Percentiles rank a stretch among this genome's conserved stretches.
These are phyloP conservation scores for Acipenser oxyrinchus DNA, from an alignment of 2,797 vertebrate species.

Conservation along the genomic window DNA sequence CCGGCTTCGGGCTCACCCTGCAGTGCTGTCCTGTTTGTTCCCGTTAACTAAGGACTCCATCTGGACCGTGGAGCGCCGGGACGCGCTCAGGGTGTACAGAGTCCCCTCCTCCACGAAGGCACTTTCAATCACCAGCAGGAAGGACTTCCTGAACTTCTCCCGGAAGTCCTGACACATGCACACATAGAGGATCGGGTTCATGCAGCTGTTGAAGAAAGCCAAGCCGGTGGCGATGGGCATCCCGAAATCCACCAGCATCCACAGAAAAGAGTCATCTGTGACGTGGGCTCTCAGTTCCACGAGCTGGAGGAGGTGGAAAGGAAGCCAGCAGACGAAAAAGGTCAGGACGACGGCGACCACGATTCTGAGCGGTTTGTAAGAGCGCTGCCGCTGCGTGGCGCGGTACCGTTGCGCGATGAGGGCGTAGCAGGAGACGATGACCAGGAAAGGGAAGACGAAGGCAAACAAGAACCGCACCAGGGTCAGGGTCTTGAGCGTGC, in stretches of 20 bases:
- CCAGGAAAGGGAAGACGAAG: constrained; percentile 53
- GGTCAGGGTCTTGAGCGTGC: neutral
- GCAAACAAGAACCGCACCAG: constrained; percentile 45
- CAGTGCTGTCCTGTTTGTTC: constrained; percentile 1
- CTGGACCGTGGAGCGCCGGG: constrained; percentile 29
- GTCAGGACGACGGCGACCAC: constrained; percentile 45
- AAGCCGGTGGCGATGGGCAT: constrained; percentile 22
- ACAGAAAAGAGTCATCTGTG: rapidly evolving
- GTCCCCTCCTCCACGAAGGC: constrained; percentile 60
- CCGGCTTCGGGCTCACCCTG: neutral
- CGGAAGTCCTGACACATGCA: constrained; percentile 55
- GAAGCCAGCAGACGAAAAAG: constrained; percentile 64
- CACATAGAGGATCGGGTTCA: constrained; percentile 59
- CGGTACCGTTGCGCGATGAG: constrained; percentile 40
- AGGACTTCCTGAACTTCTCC: constrained; percentile 53
- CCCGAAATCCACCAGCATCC: rapidly evolving
- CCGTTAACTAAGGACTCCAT: constrained; percentile 14
- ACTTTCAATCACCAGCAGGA: constrained; percentile 55
- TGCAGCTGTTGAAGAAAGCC: constrained; percentile 49
- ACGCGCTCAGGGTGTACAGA: constrained; percentile 15
- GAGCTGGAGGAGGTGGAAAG: constrained; percentile 43
- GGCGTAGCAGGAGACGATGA: constrained; percentile 45
- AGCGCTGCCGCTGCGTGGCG: constrained; percentile 28
- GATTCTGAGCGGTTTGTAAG: constrained; percentile 35
- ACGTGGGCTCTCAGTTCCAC: neutral